Evolutionary conservation across 2,113 vertebrate species (phyloP), one percentile per base, ranked within the genome.

Genomic region (Antechinus stuartii): DNA sequence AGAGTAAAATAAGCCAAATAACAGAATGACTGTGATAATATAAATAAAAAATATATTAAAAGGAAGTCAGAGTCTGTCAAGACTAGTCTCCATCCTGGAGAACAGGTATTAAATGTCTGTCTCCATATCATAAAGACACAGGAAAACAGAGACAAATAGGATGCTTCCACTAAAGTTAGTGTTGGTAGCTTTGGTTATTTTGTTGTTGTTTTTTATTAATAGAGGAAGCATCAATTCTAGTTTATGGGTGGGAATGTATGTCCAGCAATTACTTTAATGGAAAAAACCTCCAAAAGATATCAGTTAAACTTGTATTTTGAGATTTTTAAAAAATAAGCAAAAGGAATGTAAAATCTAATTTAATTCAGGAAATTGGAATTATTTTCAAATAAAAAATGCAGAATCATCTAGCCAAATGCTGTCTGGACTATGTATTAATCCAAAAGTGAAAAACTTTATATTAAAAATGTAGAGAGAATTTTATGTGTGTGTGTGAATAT

Each of bases 401-500:
- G 54, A 90, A 91, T 90, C 26, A 47, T 22, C 22, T 42, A 50
- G 35, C 89, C 93, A 68, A 25, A 47, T 96, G 76, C 93, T 92
- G n/a, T n/a, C 54, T 96, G 46, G 11, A 96, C 54, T 92, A 92
- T 42, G 19, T 8, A 93, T 94, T 56, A 30, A 56, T 94, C 46
- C 90, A 94, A 96, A 96, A 91, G 91, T 68, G 91, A 61, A 93
- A n/a, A 42, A 94, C 52, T 9, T 76, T 95, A 10, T 94, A 89
- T 89, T 92, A 55, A 91, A 96, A 96, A 56, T 91, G 91, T 10
- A 92, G 5, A 12, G 84, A 92, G 56, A 2, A 90, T 93, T 94
- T 91, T 61, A 76, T 14, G 27, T 54, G n/a, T 26, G 8, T 54
- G 30, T 76, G 42, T 61, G 8, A 1, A 14, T 54, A 54, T 54